Evolutionary conservation across 2,888 invertebrate species (phyloP), one percentile per base, ranked within the genome.

Genomic region (Noctuana brunneofusca): DNA sequence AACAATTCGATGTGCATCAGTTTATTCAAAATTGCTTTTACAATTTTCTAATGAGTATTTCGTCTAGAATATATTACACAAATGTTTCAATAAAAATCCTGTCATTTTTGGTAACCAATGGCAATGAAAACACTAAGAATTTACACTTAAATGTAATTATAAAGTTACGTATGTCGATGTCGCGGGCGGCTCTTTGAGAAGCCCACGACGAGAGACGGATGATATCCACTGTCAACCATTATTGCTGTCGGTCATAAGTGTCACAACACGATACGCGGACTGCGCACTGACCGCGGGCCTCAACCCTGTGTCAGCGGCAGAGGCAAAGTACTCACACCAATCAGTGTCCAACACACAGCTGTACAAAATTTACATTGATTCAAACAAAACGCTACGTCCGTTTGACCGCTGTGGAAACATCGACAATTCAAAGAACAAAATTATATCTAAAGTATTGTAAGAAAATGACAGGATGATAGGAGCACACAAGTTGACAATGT

Each of bases 71-170:
- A 89, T 56, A 56, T 43, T 87, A 88, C 89, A 89, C 87, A 87
- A 88, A 83, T 80, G 81, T 87, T 84, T 86, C 75, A 84, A 80
- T 86, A 84, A 84, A 82, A 88, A 59, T 91, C 90, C 90, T 91
- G 90, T 91, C 89, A 89, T 89, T 89, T 60, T 89, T 90, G 90
- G 90, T 91, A 91, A 91, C 90, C 89, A 88, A 90, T 91, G 89
- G 89, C 89, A 87, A 87, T 85, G 85, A 84, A 84, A 86, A 87
- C 69, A 66, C 67, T 83, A 86, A 85, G 80, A 77, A 81, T 82
- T 82, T 82, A 87, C 84, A 86, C 83, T 83, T 82, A 87, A 74
- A 78, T 80, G 80, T 80, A 75, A 77, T 80, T 79, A 76, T 79
- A 80, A 81, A 85, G 79, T 89, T 90, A 89, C 89, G 89, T 89